Conservation (phyloP, 2,888 invertebrate species). For the Cerastis leucographa region DNA sequence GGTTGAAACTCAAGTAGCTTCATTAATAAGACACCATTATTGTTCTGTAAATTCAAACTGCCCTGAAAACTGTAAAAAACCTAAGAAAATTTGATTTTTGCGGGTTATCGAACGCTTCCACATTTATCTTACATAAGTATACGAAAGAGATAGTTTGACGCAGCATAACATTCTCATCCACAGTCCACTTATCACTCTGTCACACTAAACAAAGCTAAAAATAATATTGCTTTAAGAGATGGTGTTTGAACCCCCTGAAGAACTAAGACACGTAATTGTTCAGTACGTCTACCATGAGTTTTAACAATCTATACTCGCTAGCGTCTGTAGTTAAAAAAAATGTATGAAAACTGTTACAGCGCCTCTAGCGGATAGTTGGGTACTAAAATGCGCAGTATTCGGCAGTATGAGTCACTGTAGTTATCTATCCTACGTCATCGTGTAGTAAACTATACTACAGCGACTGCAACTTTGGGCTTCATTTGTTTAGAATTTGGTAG, state of each 20-base stretch:
- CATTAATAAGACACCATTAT: not conserved
- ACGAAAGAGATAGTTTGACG: not conserved
- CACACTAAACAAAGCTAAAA: not conserved
- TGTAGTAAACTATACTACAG: no score
- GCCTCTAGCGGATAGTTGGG: no score
- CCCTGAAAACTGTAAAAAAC: not conserved
- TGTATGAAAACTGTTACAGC: no score
- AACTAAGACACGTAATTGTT: conserved; percentile 44
- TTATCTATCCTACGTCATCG: no score
- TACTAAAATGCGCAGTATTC: no score
- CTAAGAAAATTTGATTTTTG: not conserved
- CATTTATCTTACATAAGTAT: not conserved
- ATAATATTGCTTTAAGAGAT: not conserved
- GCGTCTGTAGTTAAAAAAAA: no score
- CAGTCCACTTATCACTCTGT: not conserved
- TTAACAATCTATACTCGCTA: no score
- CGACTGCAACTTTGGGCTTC: no score
- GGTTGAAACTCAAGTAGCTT: not conserved
- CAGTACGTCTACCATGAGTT: no score
- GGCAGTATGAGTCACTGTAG: no score
- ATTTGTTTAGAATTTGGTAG: no score
- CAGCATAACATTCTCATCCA: not conserved
- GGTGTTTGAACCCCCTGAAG: not conserved
- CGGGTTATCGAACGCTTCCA: not conserved
- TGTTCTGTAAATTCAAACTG: not conserved